A percentile compares a stretch with the other conserved stretches of the same genome.
phyloP scores from a whole-genome alignment of 2,888 invertebrate genomes.

The Maniola hyperantus region DNA sequence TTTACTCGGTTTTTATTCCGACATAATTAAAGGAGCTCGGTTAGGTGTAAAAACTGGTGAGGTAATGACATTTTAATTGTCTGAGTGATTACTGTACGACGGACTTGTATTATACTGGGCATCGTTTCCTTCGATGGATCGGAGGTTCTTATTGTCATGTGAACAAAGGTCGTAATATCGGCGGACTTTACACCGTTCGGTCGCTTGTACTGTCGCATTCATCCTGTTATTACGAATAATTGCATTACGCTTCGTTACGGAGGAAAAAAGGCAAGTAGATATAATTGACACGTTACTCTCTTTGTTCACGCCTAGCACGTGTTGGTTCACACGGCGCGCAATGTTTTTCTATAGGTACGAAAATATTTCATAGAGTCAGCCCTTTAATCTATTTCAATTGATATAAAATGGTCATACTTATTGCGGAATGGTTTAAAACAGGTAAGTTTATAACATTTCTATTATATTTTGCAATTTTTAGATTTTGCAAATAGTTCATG shows the following conservation, averaged over 20 bases:
- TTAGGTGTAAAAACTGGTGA: conserved; percentile 76
- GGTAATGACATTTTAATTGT: conserved; percentile 82
- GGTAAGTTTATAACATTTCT: too few relatives aligned
- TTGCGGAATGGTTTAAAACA: too few relatives aligned
- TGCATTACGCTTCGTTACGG: conserved; percentile 82
- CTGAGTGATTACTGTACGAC: conserved; percentile 71
- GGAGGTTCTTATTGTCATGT: conserved; percentile 33
- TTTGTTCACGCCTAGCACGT: conserved; percentile 74
- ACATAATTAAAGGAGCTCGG: conserved; percentile 70
- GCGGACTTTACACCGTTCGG: conserved; percentile 15
- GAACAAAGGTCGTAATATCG: conserved; percentile 30
- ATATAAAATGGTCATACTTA: too few relatives aligned
- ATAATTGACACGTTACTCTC: conserved; percentile 79
- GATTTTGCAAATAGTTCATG: too few relatives aligned
- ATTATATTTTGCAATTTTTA: too few relatives aligned
- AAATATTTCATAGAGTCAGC: neutral
- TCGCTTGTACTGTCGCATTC: conserved; percentile 66
- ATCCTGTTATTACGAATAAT: conserved; percentile 82
- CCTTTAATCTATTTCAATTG: too few relatives aligned
- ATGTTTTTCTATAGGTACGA: conserved; percentile 18
- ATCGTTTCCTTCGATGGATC: conserved; percentile 27
- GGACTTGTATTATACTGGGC: conserved; percentile 44
- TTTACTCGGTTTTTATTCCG: conserved; percentile 59
- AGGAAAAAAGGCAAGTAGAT: conserved; percentile 72
- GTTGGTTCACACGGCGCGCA: conserved; percentile 62